Evolutionary conservation across 2,888 invertebrate species (phyloP).

Genomic region (Lycophotia porphyrea): DNA sequence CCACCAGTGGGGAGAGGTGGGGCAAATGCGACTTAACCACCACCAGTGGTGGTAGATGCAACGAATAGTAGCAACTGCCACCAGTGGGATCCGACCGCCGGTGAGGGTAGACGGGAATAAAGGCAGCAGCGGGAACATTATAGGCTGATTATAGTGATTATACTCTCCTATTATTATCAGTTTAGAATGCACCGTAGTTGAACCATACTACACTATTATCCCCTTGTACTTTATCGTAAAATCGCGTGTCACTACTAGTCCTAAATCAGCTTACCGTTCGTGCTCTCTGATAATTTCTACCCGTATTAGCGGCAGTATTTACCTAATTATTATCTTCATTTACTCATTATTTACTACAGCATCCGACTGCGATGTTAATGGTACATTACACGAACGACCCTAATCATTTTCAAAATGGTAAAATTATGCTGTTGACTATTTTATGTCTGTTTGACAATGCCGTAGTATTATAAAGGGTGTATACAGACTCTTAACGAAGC

Average conservation of each 20-base stretch:
- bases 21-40: too few relatives aligned
- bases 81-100: too few relatives aligned
- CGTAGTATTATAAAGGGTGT: too few relatives aligned
- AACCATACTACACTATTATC: background rate
- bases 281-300: conserved; percentile 37
- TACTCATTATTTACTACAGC: conserved; percentile 18
- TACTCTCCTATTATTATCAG: background rate
- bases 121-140: background rate
- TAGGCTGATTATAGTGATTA: background rate
- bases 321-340: conserved; percentile 34
- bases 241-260: conserved; percentile 36
- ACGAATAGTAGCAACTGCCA: too few relatives aligned
- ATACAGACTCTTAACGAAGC: too few relatives aligned
- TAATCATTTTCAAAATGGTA: conserved; percentile 32
- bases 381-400: conserved; percentile 19
- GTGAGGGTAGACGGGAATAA: too few relatives aligned
- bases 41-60: too few relatives aligned
- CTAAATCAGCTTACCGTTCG: conserved; percentile 26
- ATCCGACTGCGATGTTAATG: conserved; percentile 10
- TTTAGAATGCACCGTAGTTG: background rate
- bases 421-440: conserved; percentile 37
- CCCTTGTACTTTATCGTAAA: conserved; percentile 6
- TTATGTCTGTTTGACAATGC: background rate
- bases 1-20: too few relatives aligned
- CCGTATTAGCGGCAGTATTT: conserved; percentile 5